Percentiles rank a stretch among this genome's conserved stretches.
These are phyloP conservation scores for Alloplasta piceator DNA, from an alignment of 2,888 invertebrate genomes.

Conservation along the genomic window DNA sequence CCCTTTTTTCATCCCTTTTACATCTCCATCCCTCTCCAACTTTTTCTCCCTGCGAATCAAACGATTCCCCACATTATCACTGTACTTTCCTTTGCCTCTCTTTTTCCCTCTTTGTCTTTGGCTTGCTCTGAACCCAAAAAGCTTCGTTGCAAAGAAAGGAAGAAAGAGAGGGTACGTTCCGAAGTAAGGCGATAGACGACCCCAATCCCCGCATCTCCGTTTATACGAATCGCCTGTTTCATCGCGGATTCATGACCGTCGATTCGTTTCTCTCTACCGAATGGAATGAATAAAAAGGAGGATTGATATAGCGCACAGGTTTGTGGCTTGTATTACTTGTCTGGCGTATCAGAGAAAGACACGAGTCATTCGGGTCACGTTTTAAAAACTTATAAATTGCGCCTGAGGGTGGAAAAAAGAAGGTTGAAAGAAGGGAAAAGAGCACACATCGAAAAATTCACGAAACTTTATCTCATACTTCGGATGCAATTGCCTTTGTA, in stretches of 20 bases:
- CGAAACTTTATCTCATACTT: conserved; percentile 39
- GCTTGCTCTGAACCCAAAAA: not conserved
- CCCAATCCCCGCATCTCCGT: not conserved
- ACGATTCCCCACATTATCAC: conserved; percentile 22
- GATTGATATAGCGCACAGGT: not conserved
- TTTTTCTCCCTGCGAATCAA: conserved; percentile 2
- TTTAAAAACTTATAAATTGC: conserved; percentile 22
- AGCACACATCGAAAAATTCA: not conserved
- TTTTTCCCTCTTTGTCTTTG: not conserved
- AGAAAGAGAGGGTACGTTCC: conserved; percentile 14
- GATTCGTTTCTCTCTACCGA: conserved; percentile 47
- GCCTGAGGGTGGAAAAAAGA: not conserved
- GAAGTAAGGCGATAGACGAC: conserved; percentile 25
- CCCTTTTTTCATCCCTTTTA: not conserved
- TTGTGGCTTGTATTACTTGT: not conserved
- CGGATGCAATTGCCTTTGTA: conserved; percentile 8
- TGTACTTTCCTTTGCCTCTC: conserved; percentile 5
- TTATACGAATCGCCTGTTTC: not conserved
- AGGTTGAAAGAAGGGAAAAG: no score
- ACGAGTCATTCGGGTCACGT: conserved; percentile 46
- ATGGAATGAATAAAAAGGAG: conserved; percentile 23
- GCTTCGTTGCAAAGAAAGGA: conserved; percentile 5
- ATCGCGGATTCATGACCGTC: conserved; percentile 43
- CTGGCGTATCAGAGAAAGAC: conserved; percentile 3
- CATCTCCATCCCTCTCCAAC: conserved; percentile 9